phyloP scores from a whole-genome alignment of 2,113 vertebrate species.

The Boulengeromyrus knoepffleri region DNA sequence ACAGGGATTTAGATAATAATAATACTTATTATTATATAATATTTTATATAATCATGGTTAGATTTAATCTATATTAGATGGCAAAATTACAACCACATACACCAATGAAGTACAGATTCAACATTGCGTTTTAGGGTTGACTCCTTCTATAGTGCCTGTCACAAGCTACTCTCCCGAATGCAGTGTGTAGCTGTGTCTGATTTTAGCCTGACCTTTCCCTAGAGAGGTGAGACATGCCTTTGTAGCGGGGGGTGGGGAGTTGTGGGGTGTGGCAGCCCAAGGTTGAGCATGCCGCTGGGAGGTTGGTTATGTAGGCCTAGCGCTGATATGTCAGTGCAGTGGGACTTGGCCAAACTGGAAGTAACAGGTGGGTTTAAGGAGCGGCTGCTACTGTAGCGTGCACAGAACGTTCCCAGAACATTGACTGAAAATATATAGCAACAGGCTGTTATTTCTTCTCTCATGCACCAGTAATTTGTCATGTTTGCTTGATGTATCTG shows the following conservation, averaged over 20 bases:
- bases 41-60: neutral
- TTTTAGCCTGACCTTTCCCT: conserved; percentile 17
- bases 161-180: neutral
- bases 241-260: neutral
- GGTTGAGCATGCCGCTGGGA: neutral
- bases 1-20: neutral
- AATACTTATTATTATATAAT: neutral
- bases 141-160: neutral
- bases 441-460: neutral
- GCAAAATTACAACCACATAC: neutral
- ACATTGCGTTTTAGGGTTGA: neutral
- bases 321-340: neutral
- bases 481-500: neutral
- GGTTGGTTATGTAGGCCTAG: too few relatives aligned
- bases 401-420: neutral
- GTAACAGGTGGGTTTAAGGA: neutral
- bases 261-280: neutral
- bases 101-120: neutral
- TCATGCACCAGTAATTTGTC: neutral
- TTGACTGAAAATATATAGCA: neutral
- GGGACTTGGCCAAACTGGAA: neutral
- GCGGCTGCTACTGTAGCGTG: neutral
- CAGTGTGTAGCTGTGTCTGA: neutral
- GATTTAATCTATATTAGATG: neutral
- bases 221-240: neutral